phyloP scores from a whole-genome alignment of 1,140 invertebrate species.

The Lepidotrigona ventralis region DNA sequence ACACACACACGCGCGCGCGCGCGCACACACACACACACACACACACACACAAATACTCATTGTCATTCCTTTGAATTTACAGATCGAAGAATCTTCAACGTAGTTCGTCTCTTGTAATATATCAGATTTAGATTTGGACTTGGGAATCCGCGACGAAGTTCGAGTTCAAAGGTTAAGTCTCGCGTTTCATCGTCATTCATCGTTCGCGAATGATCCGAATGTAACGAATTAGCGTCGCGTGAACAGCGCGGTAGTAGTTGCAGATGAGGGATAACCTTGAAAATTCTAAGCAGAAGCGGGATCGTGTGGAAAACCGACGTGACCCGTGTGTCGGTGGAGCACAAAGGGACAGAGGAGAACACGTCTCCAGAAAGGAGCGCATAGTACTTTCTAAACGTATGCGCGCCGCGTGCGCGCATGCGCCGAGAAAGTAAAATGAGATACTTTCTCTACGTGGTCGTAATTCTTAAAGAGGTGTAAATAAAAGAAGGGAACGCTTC shows the following conservation, averaged over 20 bases:
- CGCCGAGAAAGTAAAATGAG: slow-evolving; percentile 22
- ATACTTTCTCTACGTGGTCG: slow-evolving; percentile 34
- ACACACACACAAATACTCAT: no score
- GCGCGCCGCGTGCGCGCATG: background rate
- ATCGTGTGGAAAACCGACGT: background rate
- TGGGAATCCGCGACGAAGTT: no score
- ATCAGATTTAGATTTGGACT: no score
- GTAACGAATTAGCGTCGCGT: background rate
- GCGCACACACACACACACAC: no score
- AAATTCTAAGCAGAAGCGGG: background rate
- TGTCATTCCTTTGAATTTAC: no score
- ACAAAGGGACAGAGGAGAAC: background rate
- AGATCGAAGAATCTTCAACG: no score
- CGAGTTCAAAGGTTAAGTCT: background rate
- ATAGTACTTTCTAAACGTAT: slow-evolving; percentile 28
- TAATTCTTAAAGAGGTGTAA: background rate
- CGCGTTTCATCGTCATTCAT: background rate
- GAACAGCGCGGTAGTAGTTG: background rate
- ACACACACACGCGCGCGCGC: no score
- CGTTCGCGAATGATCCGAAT: background rate
- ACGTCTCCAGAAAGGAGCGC: background rate
- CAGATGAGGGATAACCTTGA: slow-evolving; percentile 10
- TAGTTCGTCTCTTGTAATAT: no score
- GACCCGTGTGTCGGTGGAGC: background rate
- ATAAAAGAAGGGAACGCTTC: slow-evolving; percentile 1